These are phyloP conservation scores for Epinotia brunnichana DNA, from an alignment of 2,888 invertebrate species.

Conservation along the genomic window DNA sequence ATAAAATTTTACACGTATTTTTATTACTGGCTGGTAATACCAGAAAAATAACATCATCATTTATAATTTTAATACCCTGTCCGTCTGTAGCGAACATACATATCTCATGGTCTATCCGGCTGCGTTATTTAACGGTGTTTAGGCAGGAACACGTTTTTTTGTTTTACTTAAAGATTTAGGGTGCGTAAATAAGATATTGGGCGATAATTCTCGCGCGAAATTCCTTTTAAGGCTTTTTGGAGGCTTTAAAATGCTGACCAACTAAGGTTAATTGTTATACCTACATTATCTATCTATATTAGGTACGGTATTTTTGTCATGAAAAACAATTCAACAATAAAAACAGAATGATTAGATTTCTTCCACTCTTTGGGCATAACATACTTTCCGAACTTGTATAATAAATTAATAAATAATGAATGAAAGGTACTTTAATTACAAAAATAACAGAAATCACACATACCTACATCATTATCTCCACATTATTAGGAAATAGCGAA, in stretches of 20 bases:
- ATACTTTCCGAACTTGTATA: too few species aligned
- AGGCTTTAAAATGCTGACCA: background rate
- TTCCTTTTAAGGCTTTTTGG: background rate
- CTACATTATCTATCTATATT: too few species aligned
- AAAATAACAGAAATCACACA: too few species aligned
- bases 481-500: too few species aligned
- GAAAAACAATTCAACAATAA: too few species aligned
- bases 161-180: constrained; percentile 13
- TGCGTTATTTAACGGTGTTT: constrained; percentile 26
- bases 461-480: too few species aligned
- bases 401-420: too few species aligned
- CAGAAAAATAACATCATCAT: constrained; percentile 49
- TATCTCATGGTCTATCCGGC: constrained; percentile 34
- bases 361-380: too few species aligned
- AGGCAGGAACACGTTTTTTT: constrained; percentile 35
- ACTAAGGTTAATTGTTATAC: too few species aligned
- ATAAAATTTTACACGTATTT: constrained; percentile 71
- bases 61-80: constrained; percentile 40
- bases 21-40: constrained; percentile 60
- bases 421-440: too few species aligned
- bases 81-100: constrained; percentile 29
- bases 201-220: constrained; percentile 9
- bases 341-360: too few species aligned
- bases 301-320: too few species aligned
- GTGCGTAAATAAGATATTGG: constrained; percentile 4